These are phyloP conservation scores for Onchidella celtica DNA, from an alignment of 2,888 invertebrate species.

Conservation along the genomic window DNA sequence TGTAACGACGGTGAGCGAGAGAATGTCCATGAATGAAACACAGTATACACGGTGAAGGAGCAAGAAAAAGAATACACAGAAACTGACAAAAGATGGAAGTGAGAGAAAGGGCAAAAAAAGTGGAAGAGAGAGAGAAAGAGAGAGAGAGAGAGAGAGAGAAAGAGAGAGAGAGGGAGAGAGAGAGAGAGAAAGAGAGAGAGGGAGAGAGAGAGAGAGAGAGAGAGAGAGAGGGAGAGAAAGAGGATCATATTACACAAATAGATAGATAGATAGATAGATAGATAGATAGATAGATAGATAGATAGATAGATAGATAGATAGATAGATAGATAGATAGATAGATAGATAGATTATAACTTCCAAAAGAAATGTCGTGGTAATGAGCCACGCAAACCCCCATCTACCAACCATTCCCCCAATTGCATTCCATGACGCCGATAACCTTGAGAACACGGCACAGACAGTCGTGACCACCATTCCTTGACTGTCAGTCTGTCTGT, in stretches of 20 bases:
- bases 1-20: too few species aligned
- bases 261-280: background rate
- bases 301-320: background rate
- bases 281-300: background rate
- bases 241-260: background rate
- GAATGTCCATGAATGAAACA: too few species aligned
- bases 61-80: too few species aligned
- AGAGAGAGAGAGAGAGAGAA: slow-evolving; percentile 12
- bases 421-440: too few species aligned
- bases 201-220: background rate
- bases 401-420: too few species aligned
- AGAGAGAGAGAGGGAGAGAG: background rate
- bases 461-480: too few species aligned
- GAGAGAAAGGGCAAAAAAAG: background rate
- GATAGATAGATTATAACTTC: background rate
- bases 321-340: background rate
- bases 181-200: background rate
- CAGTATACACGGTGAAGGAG: too few species aligned
- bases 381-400: too few species aligned
- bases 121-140: slow-evolving; percentile 2
- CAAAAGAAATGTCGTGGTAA: too few species aligned
- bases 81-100: too few species aligned
- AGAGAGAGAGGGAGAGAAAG: slow-evolving; percentile 1
- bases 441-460: too few species aligned
- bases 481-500: too few species aligned